These are phyloP conservation scores for Tychaedon coryphoeus DNA, from an alignment of 2,113 vertebrate genomes.

Conservation along the genomic window DNA sequence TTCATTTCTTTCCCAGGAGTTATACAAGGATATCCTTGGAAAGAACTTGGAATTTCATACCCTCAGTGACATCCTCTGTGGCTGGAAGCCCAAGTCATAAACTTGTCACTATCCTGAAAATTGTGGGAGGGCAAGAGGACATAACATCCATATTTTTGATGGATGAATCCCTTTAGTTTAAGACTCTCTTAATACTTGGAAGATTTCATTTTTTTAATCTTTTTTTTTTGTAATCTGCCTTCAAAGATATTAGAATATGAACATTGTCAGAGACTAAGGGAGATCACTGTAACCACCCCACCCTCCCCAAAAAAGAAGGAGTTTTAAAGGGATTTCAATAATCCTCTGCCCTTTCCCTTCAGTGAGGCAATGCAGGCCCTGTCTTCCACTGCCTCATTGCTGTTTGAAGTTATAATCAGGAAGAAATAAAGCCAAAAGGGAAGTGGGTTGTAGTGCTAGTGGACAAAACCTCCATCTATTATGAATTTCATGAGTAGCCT, in stretches of 20 bases:
- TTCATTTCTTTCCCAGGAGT: neutral
- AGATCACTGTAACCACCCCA: neutral
- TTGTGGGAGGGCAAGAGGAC: constrained; percentile 16
- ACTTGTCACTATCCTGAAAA: constrained; percentile 25
- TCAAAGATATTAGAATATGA: neutral
- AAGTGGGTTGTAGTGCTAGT: neutral
- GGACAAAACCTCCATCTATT: neutral
- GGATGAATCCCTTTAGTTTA: neutral
- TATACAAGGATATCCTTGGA: neutral
- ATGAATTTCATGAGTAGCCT: neutral
- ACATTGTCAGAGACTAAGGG: neutral
- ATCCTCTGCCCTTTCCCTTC: neutral
- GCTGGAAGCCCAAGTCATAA: constrained; percentile 27
- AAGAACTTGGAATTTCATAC: neutral
- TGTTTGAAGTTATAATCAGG: neutral
- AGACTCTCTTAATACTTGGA: neutral
- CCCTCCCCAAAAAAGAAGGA: neutral
- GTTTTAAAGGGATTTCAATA: neutral
- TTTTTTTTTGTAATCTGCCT: neutral
- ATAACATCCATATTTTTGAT: neutral
- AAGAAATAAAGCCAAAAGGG: neutral
- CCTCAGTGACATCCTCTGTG: neutral
- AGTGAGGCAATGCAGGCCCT: neutral
- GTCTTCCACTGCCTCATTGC: neutral
- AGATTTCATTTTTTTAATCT: neutral